Base-by-base conservation (phyloP, 2,113 vertebrate genomes). In the Mobula birostris region DNA sequence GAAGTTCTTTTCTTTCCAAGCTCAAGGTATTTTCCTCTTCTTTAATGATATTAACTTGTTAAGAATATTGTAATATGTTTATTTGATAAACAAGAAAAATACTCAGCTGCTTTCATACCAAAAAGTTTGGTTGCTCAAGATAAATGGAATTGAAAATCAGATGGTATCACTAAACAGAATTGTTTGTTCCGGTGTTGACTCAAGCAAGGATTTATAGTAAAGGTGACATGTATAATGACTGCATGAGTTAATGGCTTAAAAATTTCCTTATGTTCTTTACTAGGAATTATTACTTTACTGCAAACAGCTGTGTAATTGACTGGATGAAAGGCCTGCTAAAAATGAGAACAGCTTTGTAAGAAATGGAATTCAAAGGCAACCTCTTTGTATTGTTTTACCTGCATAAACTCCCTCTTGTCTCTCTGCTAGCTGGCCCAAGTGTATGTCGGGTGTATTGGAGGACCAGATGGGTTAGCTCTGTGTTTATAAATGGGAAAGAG, bases 261-360 rank as follows among this genome's bases (percentile, higher is more conserved):
- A 48, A 14, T 92, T 92, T 92, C 66, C 36, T 7, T 72, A 92
- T 40, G 68, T 36, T 72, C 32, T 56, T 87, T 56, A 27, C 83
- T 72, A 72, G 40, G 32, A 24, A 40, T 7, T 92, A 72, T 92
- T 70, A 66, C 29, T 92, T 21, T 40, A 70, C 66, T 40, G 32
- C 66, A 92, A 68, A 70, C 82, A 61, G 83, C 58, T 63, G 56
- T 14, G 48, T 92, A 72, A 32, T 92, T 92, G 32, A 92, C n/a
- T 72, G 36, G 66, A 92, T 92, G 32, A 92, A 92, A 92, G 90
- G 21, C 32, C 32, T 92, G 68, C 32, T 68, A 68, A 92, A 32
- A 40, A 40, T 72, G 66, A 92, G 32, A 72, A 40, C 36, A 17
- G 36, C 15, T 63, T 92, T 68, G 7, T 68, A 91, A 19, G 90